Conservation (phyloP, 2,888 invertebrate species). For the Aphidoletes aphidimyza region DNA sequence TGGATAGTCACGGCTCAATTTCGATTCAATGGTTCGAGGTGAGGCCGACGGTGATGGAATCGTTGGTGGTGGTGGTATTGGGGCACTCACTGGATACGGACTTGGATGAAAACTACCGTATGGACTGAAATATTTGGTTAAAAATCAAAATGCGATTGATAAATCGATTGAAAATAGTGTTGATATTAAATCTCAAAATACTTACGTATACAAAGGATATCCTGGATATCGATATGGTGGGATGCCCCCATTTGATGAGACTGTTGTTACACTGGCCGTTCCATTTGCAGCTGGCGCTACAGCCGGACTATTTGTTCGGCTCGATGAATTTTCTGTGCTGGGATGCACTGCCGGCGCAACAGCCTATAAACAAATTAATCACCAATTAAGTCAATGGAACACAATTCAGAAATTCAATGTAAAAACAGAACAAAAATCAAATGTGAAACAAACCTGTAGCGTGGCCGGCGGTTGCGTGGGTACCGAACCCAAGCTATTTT, state of each 20-base stretch:
- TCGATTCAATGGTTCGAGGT: slow-evolving; percentile 71
- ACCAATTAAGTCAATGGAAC: background rate
- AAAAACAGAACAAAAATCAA: background rate
- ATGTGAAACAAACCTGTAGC: slow-evolving; percentile 2
- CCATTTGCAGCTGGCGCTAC: slow-evolving; percentile 62
- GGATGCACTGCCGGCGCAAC: slow-evolving; percentile 64
- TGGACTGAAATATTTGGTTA: slow-evolving; percentile 65
- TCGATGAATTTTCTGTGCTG: slow-evolving; percentile 62
- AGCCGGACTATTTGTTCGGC: slow-evolving; percentile 67
- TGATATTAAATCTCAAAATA: no score
- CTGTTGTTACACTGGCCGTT: slow-evolving; percentile 60
- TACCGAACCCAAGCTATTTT: slow-evolving; percentile 65
- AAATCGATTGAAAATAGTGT: background rate
- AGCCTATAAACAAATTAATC: slow-evolving; percentile 58
- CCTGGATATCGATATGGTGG: slow-evolving; percentile 66
- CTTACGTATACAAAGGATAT: slow-evolving; percentile 73
- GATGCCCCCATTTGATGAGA: slow-evolving; percentile 59
- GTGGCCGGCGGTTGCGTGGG: slow-evolving; percentile 67
- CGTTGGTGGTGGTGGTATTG: slow-evolving; percentile 67
- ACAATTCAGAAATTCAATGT: background rate
- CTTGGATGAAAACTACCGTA: slow-evolving; percentile 78
- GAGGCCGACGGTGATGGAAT: slow-evolving; percentile 74
- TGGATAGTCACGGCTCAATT: slow-evolving; percentile 61
- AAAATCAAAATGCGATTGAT: background rate
- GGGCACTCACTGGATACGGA: slow-evolving; percentile 74